phyloP scores from a whole-genome alignment of 92 coral and sea anemone genomes.

The Desmophyllum pertusum region DNA sequence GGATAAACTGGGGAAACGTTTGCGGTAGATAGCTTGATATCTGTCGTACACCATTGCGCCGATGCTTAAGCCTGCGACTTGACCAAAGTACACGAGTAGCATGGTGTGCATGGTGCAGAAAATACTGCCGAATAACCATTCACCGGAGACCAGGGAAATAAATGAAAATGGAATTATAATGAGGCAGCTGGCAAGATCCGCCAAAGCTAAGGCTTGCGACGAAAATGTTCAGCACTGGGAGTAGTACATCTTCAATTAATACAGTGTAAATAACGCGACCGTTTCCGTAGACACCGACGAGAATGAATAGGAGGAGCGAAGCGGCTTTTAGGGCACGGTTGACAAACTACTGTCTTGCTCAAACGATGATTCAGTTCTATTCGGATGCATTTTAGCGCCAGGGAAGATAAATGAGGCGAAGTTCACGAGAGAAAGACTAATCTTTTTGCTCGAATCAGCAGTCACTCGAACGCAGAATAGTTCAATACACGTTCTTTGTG shows the following conservation, averaged over 20 bases:
- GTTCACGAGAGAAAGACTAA: neutral
- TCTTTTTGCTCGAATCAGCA: neutral
- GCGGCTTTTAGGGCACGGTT: constrained; percentile 6
- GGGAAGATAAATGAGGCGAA: no score
- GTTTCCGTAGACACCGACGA: constrained; percentile 17
- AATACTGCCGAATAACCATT: constrained; percentile 8
- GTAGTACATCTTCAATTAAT: neutral
- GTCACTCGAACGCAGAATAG: neutral
- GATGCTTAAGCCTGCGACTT: neutral
- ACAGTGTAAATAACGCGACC: constrained; percentile 33
- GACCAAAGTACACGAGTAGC: neutral
- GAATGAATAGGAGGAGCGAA: constrained; percentile 18
- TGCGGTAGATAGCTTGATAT: constrained; percentile 22
- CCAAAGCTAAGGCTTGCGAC: constrained; percentile 18
- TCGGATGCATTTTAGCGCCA: neutral
- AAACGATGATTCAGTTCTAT: neutral
- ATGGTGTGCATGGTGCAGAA: neutral
- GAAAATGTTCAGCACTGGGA: constrained; percentile 21
- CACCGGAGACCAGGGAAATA: constrained; percentile 24
- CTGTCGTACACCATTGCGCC: constrained; percentile 23
- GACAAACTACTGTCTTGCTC: neutral
- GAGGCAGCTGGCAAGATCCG: constrained; percentile 19
- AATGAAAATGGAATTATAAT: constrained; percentile 17
- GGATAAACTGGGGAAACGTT: constrained; percentile 37
- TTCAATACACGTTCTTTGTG: neutral